Percentiles rank a stretch among this genome's conserved stretches.
These are phyloP conservation scores for Eupithecia tripunctaria DNA, from an alignment of 2,888 invertebrate genomes.

Conservation along the genomic window DNA sequence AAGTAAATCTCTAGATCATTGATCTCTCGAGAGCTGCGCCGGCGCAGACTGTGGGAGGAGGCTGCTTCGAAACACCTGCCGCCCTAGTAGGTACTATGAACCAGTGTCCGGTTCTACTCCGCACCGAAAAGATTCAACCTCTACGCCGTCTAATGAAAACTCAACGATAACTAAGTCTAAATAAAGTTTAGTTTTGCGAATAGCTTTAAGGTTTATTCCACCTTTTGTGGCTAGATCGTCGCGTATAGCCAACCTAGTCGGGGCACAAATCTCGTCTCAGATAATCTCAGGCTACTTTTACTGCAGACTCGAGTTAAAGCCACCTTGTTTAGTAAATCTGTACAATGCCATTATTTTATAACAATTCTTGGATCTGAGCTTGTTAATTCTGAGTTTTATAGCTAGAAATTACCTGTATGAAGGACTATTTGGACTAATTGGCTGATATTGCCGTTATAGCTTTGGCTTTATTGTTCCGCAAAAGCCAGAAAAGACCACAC, in stretches of 20 bases:
- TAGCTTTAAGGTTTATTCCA: conserved; percentile 15
- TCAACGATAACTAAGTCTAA: conserved; percentile 51
- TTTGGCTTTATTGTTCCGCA: neutral
- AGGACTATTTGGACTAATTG: neutral
- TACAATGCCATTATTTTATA: conserved; percentile 64
- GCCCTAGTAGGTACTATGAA: conserved; percentile 76
- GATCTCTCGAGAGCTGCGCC: conserved; percentile 77
- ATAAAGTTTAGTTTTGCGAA: conserved; percentile 53
- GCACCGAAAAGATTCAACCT: conserved; percentile 50
- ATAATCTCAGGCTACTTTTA: conserved; percentile 79
- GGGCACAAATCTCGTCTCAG: conserved; percentile 75
- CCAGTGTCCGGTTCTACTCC: conserved; percentile 60
- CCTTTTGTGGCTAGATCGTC: conserved; percentile 24
- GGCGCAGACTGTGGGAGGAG: conserved; percentile 77
- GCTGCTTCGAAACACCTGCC: conserved; percentile 81
- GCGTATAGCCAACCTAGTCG: conserved; percentile 70
- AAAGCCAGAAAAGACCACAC: neutral
- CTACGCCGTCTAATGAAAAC: conserved; percentile 46
- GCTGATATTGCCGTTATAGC: neutral
- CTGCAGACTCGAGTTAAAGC: conserved; percentile 66
- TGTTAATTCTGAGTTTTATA: conserved; percentile 39
- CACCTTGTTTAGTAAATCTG: conserved; percentile 63
- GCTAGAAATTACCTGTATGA: conserved; percentile 26
- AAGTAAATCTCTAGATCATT: conserved; percentile 82
- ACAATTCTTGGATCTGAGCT: conserved; percentile 50